Conservation (phyloP, 2,797 vertebrate species). For the Hylomyscus alleni region DNA sequence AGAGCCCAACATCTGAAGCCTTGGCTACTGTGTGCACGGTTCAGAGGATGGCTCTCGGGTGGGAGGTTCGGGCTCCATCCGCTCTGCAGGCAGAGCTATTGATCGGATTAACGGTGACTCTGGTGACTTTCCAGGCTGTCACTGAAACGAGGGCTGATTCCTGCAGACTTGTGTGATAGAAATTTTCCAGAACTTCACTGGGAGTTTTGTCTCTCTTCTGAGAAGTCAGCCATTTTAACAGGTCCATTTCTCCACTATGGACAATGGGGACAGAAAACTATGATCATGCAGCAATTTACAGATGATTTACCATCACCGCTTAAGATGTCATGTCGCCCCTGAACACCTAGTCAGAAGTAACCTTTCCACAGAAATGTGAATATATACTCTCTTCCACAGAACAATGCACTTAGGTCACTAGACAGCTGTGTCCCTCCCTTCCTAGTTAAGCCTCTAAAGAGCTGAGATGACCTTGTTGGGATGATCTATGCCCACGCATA, state of each 20-base stretch:
- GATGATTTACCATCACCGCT: neutral
- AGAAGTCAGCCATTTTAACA: neutral
- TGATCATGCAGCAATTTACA: neutral
- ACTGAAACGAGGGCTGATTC: neutral
- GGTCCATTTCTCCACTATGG: neutral
- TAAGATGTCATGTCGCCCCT: constrained; percentile 26
- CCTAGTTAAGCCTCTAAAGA: neutral
- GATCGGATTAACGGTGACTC: constrained; percentile 43
- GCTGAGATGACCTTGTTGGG: neutral
- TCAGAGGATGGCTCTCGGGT: constrained; percentile 9
- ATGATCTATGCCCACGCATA: neutral
- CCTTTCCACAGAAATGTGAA: constrained; percentile 38
- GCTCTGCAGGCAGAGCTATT: constrained; percentile 5
- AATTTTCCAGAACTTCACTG: neutral
- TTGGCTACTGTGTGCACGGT: constrained; percentile 35
- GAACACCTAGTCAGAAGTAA: constrained; percentile 31
- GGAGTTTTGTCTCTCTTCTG: constrained; percentile 8
- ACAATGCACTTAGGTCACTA: neutral
- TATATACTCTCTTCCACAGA: neutral
- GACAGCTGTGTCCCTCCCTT: neutral
- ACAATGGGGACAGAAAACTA: neutral
- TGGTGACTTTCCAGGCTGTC: constrained; percentile 23
- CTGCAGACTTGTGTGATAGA: constrained; percentile 28
- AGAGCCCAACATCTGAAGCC: constrained; percentile 61
- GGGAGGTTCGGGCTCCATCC: constrained; percentile 9